A percentile compares a stretch with the other conserved stretches of the same genome.
Evolutionary conservation across 2,797 vertebrate genomes (phyloP).

Genomic region (Manis crassicaudata): DNA sequence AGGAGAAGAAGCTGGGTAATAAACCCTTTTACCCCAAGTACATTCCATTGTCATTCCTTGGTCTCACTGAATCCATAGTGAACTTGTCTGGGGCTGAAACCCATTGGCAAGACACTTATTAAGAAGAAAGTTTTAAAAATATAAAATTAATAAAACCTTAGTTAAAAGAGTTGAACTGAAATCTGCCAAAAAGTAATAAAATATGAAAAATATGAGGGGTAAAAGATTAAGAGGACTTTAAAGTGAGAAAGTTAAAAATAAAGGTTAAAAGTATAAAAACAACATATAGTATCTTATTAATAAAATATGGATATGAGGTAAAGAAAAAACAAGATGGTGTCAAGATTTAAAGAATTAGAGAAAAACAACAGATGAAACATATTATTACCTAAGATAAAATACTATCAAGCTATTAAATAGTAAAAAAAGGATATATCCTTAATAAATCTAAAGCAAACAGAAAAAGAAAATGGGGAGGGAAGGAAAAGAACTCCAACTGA

Average conservation of each 20-base stretch:
- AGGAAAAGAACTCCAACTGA: background rate
- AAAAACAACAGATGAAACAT: background rate
- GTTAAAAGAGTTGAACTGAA: background rate
- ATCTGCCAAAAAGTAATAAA: background rate
- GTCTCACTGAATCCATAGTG: no score
- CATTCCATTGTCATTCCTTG: no score
- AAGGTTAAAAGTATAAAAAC: background rate
- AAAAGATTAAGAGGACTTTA: conserved; percentile 15
- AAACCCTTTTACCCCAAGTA: no score
- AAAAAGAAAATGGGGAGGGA: background rate
- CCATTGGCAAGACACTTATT: background rate
- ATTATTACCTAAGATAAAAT: background rate
- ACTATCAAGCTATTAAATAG: background rate
- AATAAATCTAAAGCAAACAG: background rate
- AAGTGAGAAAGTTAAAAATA: background rate
- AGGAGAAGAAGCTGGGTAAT: no score
- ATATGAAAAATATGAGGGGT: background rate
- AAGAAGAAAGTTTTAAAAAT: background rate
- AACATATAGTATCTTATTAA: background rate
- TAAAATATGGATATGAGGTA: background rate
- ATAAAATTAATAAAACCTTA: background rate
- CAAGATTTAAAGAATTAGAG: conserved; percentile 28
- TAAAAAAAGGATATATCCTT: background rate
- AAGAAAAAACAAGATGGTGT: background rate
- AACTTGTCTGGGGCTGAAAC: no score